A percentile compares a stretch with the other conserved stretches of the same genome.
Evolutionary conservation across 2,888 invertebrate genomes (phyloP).

Genomic region (Tetropium fuscum): DNA sequence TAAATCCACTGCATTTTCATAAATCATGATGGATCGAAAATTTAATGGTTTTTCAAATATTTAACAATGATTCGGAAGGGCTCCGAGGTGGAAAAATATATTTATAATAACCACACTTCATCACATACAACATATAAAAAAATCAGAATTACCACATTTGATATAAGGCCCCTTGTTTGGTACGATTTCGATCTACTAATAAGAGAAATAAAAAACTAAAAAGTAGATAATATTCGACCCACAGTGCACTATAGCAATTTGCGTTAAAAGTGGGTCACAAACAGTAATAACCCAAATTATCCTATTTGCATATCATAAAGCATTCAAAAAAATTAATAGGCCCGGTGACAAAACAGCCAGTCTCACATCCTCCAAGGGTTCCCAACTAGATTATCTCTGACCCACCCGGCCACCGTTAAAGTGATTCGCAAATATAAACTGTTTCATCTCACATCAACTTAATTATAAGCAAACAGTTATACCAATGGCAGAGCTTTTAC

Average conservation of each 20-base stretch:
- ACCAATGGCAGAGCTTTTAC: slow-evolving; percentile 12
- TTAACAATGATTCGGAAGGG: too few species aligned
- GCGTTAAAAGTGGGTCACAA: background rate
- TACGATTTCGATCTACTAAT: too few species aligned
- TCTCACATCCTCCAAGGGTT: slow-evolving; percentile 11
- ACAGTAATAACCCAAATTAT: slow-evolving; percentile 5
- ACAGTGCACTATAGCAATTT: background rate
- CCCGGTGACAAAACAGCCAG: slow-evolving; percentile 17
- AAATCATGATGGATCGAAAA: too few species aligned
- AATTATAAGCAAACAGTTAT: slow-evolving; percentile 29
- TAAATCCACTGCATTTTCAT: too few species aligned
- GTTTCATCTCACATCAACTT: slow-evolving; percentile 29
- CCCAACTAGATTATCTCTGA: slow-evolving; percentile 9
- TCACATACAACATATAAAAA: too few species aligned
- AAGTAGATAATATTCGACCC: too few species aligned
- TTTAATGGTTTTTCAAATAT: too few species aligned
- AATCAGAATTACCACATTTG: too few species aligned
- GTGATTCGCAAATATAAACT: slow-evolving; percentile 27
- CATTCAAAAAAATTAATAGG: slow-evolving; percentile 5
- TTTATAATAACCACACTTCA: too few species aligned
- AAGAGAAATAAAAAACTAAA: too few species aligned
- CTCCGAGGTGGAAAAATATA: too few species aligned
- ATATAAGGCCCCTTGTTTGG: too few species aligned
- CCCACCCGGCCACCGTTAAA: slow-evolving; percentile 22
- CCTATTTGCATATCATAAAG: slow-evolving; percentile 14